Conservation (phyloP, 2,113 vertebrate species). For the Oostethus manadensis region DNA sequence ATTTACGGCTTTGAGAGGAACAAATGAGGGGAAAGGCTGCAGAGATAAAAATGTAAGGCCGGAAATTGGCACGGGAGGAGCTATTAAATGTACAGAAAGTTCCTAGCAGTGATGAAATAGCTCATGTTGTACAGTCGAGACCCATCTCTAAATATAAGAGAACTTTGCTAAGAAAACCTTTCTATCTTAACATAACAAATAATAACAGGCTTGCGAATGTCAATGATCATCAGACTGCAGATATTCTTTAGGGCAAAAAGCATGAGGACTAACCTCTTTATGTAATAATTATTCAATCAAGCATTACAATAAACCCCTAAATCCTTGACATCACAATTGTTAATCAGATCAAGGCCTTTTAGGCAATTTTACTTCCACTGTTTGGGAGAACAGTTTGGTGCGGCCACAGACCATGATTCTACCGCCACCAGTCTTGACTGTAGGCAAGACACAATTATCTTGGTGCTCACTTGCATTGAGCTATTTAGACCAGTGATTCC, state of each 20-base stretch:
- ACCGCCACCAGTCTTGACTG: too few relatives aligned
- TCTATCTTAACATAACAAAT: not conserved
- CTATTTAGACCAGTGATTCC: too few relatives aligned
- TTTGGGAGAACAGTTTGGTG: not conserved
- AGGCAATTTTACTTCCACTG: not conserved
- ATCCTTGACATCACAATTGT: not conserved
- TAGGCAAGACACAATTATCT: too few relatives aligned
- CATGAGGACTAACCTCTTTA: not conserved
- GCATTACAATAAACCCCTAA: not conserved
- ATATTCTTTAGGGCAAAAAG: not conserved
- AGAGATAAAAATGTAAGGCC: not conserved
- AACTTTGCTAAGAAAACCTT: not conserved
- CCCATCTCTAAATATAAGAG: not conserved
- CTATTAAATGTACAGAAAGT: constrained; percentile 4
- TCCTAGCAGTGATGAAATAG: constrained; percentile 4
- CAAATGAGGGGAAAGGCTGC: constrained; percentile 3
- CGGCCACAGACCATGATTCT: too few relatives aligned
- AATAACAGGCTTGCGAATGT: not conserved
- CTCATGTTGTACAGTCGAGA: constrained; percentile 1
- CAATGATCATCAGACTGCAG: not conserved
- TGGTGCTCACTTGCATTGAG: too few relatives aligned
- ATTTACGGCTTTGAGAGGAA: constrained; percentile 1
- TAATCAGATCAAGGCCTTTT: not conserved
- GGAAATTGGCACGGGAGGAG: not conserved
- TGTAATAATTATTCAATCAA: not conserved